phyloP scores from a whole-genome alignment of 2,113 vertebrate species.

The Petrocephalus zakoni region DNA sequence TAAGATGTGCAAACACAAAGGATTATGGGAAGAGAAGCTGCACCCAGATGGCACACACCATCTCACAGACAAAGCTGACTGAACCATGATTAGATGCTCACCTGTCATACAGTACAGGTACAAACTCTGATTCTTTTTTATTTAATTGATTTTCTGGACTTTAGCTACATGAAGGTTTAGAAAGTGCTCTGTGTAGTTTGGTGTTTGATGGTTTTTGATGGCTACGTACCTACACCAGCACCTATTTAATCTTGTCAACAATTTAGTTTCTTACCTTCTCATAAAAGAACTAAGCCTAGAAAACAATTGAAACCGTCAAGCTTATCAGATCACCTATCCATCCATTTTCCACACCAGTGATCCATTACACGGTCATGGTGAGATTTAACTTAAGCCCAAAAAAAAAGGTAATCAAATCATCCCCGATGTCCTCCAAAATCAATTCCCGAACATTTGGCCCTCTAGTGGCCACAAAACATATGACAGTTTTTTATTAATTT shows the following conservation, averaged over 20 bases:
- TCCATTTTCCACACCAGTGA: background rate
- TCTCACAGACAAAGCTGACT: background rate
- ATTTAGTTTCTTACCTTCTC: background rate
- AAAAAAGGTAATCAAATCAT: background rate
- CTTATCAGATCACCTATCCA: background rate
- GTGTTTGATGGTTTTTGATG: background rate
- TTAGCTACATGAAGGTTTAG: background rate
- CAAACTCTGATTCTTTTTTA: background rate
- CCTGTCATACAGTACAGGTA: background rate
- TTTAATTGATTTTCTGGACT: background rate
- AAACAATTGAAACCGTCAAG: background rate
- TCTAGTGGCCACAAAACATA: slow-evolving; percentile 9
- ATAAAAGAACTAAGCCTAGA: background rate
- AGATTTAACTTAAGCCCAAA: background rate
- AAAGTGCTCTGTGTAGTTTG: background rate
- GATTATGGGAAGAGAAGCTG: background rate
- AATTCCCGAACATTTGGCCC: background rate
- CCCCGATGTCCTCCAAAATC: background rate
- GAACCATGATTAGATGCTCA: background rate
- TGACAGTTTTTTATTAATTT: background rate
- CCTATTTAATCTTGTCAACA: background rate
- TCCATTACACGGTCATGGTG: background rate
- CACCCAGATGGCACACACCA: background rate
- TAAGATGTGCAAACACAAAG: background rate
- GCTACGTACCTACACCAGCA: background rate